phyloP scores from a whole-genome alignment of 1,140 invertebrate species.

The Pseudomyrmex flavicornis region DNA sequence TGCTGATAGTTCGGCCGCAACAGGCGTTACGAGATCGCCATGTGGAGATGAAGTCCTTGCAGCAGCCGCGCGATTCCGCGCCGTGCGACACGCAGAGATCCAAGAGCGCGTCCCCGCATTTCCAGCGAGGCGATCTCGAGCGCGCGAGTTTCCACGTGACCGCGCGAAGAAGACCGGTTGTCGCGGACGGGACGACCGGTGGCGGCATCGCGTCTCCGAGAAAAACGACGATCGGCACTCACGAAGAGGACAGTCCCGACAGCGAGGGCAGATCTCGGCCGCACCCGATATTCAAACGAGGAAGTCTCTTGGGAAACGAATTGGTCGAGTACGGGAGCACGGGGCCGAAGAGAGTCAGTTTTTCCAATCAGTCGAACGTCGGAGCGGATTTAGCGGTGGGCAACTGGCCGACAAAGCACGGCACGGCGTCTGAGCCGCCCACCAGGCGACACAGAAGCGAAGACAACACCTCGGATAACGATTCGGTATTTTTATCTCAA shows the following conservation, averaged over 20 bases:
- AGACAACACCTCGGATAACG: constrained; percentile 72
- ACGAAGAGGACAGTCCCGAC: constrained; percentile 68
- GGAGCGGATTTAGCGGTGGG: constrained; percentile 69
- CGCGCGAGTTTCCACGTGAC: constrained; percentile 15
- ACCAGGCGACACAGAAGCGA: constrained; percentile 82
- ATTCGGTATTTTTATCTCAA: constrained; percentile 66
- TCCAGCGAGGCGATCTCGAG: constrained; percentile 57
- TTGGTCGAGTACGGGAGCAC: constrained; percentile 78
- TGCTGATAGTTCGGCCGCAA: constrained; percentile 80
- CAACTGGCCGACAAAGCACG: constrained; percentile 86
- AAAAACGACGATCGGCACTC: constrained; percentile 45
- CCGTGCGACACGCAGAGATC: constrained; percentile 61
- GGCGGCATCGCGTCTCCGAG: background rate
- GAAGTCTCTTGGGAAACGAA: constrained; percentile 82
- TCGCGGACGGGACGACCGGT: background rate
- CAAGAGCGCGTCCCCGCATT: constrained; percentile 75
- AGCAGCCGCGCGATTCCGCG: constrained; percentile 18
- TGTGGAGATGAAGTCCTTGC: constrained; percentile 36
- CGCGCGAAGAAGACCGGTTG: background rate
- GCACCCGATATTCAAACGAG: constrained; percentile 86
- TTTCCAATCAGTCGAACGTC: constrained; percentile 80
- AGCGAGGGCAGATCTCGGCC: constrained; percentile 65
- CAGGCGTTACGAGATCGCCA: constrained; percentile 75
- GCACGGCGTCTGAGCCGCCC: constrained; percentile 86
- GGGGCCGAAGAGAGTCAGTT: constrained; percentile 85